Base-by-base conservation (phyloP, 2,113 vertebrate species). In the Antennarius striatus region DNA sequence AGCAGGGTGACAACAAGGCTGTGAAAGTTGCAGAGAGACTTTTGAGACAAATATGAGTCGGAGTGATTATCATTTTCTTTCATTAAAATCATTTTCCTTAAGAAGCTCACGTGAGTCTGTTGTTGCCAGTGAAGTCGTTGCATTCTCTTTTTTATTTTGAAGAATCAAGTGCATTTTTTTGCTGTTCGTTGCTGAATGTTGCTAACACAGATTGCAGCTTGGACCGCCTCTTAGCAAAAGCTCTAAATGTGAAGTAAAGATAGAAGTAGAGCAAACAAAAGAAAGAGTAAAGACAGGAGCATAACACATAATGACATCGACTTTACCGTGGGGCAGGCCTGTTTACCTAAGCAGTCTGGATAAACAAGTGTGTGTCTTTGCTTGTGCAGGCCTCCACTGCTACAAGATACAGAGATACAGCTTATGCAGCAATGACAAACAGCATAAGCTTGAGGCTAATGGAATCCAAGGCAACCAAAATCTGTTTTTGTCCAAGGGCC, bases 401-500 rank as follows among this genome's bases (percentile, higher is more conserved):
- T 80, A 80, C 68, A 46, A 86, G 86, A 84, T 68, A 85, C 59
- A 82, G 43, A 77, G 77, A 82, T 66, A 65, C 29, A 54, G 85
- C 76, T 85, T 77, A 72, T 70, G 70, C 65, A 29, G 70, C 42
- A 29, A 75, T 85, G 86, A 90, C 87, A 89, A 91, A 89, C 77
- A 83, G 79, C 61, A 53, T 49, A 43, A 28, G 72, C 90, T 90
- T 54, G 46, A 68, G 89, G 89, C 86, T 58, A 89, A 72, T 70
- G 71, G 63, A 86, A 88, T 85, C 75, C 62, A 61, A 88, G 80
- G 86, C 82, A 84, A 89, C 83, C 61, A 81, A 89, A 90, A 84
- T 83, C 73, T 78, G 73, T 71, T 83, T 85, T 80, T 86, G 72
- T 89, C 90, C 86, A 73, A 52, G 77, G 88, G 91, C 86, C 72